A percentile compares a stretch with the other conserved stretches of the same genome.
Evolutionary conservation across 1,140 invertebrate species (phyloP).

Genomic region (Hylyphantes graminicola): DNA sequence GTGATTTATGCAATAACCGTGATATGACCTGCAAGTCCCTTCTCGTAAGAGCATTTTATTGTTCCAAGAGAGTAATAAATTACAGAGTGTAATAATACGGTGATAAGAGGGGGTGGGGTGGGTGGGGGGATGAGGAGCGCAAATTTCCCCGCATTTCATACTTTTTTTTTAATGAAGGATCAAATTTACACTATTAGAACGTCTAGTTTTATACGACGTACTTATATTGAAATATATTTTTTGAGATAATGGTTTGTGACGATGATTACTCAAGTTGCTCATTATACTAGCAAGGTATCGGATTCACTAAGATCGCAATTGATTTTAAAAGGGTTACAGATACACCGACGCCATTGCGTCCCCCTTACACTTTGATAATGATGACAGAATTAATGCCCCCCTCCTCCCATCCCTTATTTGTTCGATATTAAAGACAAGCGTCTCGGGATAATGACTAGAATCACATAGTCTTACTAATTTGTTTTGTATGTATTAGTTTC

Average conservation of each 20-base stretch:
- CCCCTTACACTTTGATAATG: constrained; percentile 1
- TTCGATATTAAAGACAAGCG: background rate
- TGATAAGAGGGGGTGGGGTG: constrained; percentile 48
- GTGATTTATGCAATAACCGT: constrained; percentile 58
- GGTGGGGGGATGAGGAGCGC: constrained; percentile 10
- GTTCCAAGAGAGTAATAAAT: constrained; percentile 57
- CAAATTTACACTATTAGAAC: constrained; percentile 59
- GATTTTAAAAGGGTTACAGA: background rate
- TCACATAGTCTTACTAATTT: no score
- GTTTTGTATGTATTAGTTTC: no score
- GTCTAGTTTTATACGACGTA: constrained; percentile 59
- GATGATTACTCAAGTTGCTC: constrained; percentile 57
- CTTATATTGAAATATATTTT: constrained; percentile 61
- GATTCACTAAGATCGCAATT: background rate
- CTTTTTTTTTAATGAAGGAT: constrained; percentile 60
- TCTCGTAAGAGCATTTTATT: constrained; percentile 57
- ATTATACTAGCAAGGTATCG: constrained; percentile 41
- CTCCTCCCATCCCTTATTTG: constrained; percentile 1
- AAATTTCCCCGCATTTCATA: constrained; percentile 50
- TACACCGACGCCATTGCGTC: constrained; percentile 4
- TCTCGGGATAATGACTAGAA: no score
- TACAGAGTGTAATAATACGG: constrained; percentile 59
- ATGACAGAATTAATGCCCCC: background rate
- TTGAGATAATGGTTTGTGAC: constrained; percentile 53
- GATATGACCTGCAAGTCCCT: constrained; percentile 55